phyloP scores from a whole-genome alignment of 2,888 invertebrate species.

The Agonopterix arenella region DNA sequence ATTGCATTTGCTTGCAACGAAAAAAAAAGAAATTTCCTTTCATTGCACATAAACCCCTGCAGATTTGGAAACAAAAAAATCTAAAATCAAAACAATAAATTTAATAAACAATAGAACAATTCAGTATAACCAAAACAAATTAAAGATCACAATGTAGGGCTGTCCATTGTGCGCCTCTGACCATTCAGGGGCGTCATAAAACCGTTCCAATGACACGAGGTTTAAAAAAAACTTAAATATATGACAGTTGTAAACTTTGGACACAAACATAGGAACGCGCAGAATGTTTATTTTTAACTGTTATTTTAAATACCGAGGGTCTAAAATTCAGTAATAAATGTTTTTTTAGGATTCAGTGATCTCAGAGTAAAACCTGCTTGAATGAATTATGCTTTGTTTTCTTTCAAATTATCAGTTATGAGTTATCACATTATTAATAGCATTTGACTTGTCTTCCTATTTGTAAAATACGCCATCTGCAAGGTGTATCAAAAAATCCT shows the following conservation, averaged over 20 bases:
- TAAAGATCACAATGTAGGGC: slow-evolving; percentile 25
- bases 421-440: too few relatives aligned
- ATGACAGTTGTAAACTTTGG: slow-evolving; percentile 54
- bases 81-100: slow-evolving; percentile 50
- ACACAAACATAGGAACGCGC: slow-evolving; percentile 20
- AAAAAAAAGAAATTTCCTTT: neutral
- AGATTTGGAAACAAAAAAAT: slow-evolving; percentile 25
- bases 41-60: slow-evolving; percentile 22
- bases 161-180: slow-evolving; percentile 31
- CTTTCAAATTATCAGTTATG: too few relatives aligned
- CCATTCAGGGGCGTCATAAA: slow-evolving; percentile 64
- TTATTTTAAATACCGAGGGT: too few relatives aligned
- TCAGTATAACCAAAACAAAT: slow-evolving; percentile 71
- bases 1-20: neutral
- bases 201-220: slow-evolving; percentile 16
- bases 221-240: slow-evolving; percentile 34
- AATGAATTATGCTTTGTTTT: too few relatives aligned
- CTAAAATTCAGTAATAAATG: too few relatives aligned
- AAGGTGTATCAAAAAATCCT: too few relatives aligned
- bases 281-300: too few relatives aligned
- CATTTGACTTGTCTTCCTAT: too few relatives aligned
- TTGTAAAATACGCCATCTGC: too few relatives aligned
- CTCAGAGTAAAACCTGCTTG: too few relatives aligned
- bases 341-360: too few relatives aligned
- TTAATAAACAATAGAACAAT: slow-evolving; percentile 45